Base-by-base conservation (phyloP, 1,140 invertebrate species). In the Drosophila seguyi region DNA sequence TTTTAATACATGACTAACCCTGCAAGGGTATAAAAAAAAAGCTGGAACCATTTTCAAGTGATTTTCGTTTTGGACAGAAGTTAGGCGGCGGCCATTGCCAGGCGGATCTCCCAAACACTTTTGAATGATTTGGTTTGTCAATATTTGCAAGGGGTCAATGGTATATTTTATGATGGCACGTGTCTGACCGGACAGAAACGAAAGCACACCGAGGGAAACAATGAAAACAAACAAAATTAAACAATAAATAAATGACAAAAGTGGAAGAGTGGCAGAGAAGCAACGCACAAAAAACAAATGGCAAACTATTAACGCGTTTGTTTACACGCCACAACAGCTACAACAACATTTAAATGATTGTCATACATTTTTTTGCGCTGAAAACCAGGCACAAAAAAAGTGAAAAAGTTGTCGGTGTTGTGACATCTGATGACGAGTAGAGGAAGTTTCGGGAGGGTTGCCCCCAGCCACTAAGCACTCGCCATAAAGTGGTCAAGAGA, bases 251-350 rank as follows among this genome's bases (percentile, higher is more conserved):
- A 85, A 58, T 56, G 45, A 45, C 59, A 65, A 73, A 83, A 75
- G 52, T 67, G 60, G 36, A 83, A 80, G 66, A 84, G 58, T 77
- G 79, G 57, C 56, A 47, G 34, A 42, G 22, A 60, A 41, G 57
- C 20, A 76, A 63, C 4, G 13, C 41, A 27, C 41, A 42, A 84
- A 65, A 85, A 81, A 85, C 62, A 81, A 85, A 81, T 85, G 82
- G 76, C 63, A 74, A 81, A 85, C 81, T 85, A 85, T 85, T 85
- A 85, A 74, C 81, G 73, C 63, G 50, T 81, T 80, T 85, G 73
- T 85, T 84, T 85, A 77, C 81, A 77, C 41, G 53, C 52, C 44
- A 66, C 61, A 77, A 47, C 60, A 62, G 50, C 66, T 62, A 78
- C 58, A 74, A 45, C 42, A 60, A 60, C 55, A 81, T 75, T 84